Percentiles rank a stretch among this genome's conserved stretches.
phyloP scores from a whole-genome alignment of 1,140 invertebrate species.

The Babylonia areolata region DNA sequence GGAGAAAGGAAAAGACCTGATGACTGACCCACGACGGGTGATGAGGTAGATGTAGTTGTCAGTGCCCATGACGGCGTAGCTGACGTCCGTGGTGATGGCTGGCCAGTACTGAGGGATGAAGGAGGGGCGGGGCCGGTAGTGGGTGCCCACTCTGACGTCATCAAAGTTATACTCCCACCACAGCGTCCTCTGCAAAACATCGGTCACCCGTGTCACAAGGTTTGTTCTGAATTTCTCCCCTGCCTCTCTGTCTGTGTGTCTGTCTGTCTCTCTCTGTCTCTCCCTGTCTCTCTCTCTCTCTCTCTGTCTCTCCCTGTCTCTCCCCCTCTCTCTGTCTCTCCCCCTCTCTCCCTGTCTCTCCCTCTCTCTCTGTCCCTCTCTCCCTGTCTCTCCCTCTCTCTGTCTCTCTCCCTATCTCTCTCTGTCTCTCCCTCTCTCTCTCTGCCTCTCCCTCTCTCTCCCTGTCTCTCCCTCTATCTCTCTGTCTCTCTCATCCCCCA shows the following conservation, averaged over 20 bases:
- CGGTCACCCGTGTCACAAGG: neutral
- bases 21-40: slow-evolving; percentile 12
- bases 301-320: neutral
- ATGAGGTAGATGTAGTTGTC: slow-evolving; percentile 30
- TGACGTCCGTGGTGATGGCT: slow-evolving; percentile 9
- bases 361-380: neutral
- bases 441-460: too few species aligned
- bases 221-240: neutral
- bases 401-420: neutral
- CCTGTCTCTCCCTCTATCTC: neutral
- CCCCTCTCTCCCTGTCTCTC: too few species aligned
- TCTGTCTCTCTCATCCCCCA: neutral
- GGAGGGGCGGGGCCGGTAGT: neutral
- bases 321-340: neutral
- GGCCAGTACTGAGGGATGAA: slow-evolving; percentile 25
- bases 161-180: slow-evolving; percentile 33
- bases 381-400: neutral
- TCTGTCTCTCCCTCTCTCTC: neutral
- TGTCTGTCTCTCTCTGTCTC: neutral
- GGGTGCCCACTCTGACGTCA: neutral
- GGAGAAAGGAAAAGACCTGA: neutral
- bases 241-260: neutral
- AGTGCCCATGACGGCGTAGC: neutral
- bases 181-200: neutral
- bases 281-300: neutral